Evolutionary conservation across 1,140 invertebrate species (phyloP).

Genomic region (Leucophenga varia): DNA sequence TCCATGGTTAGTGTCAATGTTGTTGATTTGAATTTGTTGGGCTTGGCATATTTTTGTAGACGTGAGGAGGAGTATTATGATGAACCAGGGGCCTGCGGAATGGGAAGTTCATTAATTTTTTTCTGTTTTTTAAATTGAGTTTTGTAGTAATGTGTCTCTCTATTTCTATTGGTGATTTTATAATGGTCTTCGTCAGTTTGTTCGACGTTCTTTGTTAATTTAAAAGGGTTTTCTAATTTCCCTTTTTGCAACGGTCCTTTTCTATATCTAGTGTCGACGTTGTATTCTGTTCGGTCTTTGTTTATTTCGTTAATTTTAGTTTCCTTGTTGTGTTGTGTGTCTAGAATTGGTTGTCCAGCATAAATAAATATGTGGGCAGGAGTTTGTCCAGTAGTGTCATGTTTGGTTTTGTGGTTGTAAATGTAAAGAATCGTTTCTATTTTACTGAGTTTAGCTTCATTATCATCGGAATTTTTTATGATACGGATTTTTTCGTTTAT

Average conservation of each 20-base stretch:
- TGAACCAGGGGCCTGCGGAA: neutral
- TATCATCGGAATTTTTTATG: conserved; percentile 12
- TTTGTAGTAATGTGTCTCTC: neutral
- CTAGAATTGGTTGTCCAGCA: neutral
- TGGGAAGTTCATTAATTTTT: neutral
- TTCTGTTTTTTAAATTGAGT: neutral
- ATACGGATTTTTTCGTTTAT: conserved; percentile 11
- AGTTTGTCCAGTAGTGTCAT: conserved; percentile 13
- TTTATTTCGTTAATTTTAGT: conserved; percentile 10
- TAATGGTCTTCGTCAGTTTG: neutral
- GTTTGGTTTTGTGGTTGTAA: conserved; percentile 11
- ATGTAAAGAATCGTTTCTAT: conserved; percentile 10
- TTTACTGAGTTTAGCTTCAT: conserved; percentile 8
- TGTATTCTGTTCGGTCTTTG: conserved; percentile 4
- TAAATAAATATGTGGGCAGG: neutral
- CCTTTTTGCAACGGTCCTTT: conserved; percentile 2
- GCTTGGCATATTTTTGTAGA: neutral
- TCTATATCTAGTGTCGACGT: neutral
- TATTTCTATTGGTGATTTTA: neutral
- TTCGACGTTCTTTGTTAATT: conserved; percentile 4
- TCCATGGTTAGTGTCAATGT: too few species aligned
- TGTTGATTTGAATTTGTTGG: conserved; percentile 2
- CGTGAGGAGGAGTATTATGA: neutral
- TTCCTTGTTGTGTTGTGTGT: neutral
- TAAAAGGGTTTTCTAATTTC: conserved; percentile 5